Percentiles rank a stretch among this genome's conserved stretches.
These are phyloP conservation scores for Cephalopterus ornatus DNA, from an alignment of 2,113 vertebrate genomes.

Conservation along the genomic window DNA sequence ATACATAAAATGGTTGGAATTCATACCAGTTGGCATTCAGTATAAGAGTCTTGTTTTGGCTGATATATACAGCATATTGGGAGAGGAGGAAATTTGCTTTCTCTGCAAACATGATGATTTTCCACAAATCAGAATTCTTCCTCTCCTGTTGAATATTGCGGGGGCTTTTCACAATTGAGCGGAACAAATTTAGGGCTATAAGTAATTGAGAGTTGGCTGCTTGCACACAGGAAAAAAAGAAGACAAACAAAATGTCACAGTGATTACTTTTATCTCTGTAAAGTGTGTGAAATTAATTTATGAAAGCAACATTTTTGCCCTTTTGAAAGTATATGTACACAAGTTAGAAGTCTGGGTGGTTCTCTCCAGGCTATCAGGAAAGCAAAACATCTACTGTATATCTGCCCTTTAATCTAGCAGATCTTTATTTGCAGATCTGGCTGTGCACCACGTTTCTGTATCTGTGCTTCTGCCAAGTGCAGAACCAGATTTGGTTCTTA, in stretches of 20 bases:
- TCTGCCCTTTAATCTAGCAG: slow-evolving; percentile 64
- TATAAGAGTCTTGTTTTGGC: slow-evolving; percentile 44
- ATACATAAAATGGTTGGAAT: slow-evolving; percentile 41
- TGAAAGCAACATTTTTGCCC: slow-evolving; percentile 65
- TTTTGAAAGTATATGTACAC: slow-evolving; percentile 60
- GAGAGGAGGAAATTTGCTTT: slow-evolving; percentile 57
- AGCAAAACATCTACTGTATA: slow-evolving; percentile 65
- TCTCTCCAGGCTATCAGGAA: slow-evolving; percentile 59
- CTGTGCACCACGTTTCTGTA: slow-evolving; percentile 43
- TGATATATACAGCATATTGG: slow-evolving; percentile 52
- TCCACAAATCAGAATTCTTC: slow-evolving; percentile 59
- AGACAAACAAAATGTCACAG: slow-evolving; percentile 68
- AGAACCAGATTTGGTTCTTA: slow-evolving; percentile 38
- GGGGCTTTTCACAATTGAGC: slow-evolving; percentile 64
- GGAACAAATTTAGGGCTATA: slow-evolving; percentile 62
- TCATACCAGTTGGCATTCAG: neutral
- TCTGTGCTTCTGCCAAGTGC: slow-evolving; percentile 42
- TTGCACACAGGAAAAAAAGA: slow-evolving; percentile 61
- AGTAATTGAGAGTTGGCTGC: slow-evolving; percentile 69
- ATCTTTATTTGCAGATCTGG: slow-evolving; percentile 56
- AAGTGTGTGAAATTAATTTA: slow-evolving; percentile 68
- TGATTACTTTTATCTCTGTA: slow-evolving; percentile 66
- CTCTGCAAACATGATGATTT: slow-evolving; percentile 63
- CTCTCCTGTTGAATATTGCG: slow-evolving; percentile 58
- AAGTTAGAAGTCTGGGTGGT: slow-evolving; percentile 59